These are phyloP conservation scores for Pipistrellus pygmaeus DNA, from an alignment of 2,797 vertebrate species.

Conservation along the genomic window DNA sequence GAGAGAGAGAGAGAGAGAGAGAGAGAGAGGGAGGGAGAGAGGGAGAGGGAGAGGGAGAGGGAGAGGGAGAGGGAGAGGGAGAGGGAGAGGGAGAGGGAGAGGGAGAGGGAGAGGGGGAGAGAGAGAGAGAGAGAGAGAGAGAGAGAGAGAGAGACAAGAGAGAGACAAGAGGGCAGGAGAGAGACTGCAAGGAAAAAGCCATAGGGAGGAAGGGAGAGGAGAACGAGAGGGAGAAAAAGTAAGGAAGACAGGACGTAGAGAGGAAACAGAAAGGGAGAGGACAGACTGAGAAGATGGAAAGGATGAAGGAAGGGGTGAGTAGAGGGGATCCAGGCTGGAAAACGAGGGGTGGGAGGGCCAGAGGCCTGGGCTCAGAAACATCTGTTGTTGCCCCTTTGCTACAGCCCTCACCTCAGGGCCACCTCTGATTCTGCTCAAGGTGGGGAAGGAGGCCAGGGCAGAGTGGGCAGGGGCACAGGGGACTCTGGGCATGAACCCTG, in stretches of 20 bases:
- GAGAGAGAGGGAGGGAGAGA: background rate
- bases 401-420: background rate
- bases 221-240: background rate
- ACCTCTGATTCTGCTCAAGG: background rate
- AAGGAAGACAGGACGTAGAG: background rate
- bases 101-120: background rate
- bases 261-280: background rate
- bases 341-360: fast-evolving
- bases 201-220: background rate
- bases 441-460: background rate
- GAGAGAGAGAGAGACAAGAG: background rate
- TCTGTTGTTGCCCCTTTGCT: too few relatives aligned
- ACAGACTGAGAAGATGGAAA: fast-evolving
- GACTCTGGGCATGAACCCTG: too few relatives aligned
- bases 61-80: background rate
- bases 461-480: fast-evolving
- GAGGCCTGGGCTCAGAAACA: background rate
- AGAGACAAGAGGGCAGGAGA: too few relatives aligned
- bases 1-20: background rate
- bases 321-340: background rate
- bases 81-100: background rate
- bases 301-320: background rate
- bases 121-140: background rate
- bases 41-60: background rate
- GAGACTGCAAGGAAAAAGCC: background rate